phyloP scores from a whole-genome alignment of 2,888 invertebrate species.

The Lasioglossum oenotherae region DNA sequence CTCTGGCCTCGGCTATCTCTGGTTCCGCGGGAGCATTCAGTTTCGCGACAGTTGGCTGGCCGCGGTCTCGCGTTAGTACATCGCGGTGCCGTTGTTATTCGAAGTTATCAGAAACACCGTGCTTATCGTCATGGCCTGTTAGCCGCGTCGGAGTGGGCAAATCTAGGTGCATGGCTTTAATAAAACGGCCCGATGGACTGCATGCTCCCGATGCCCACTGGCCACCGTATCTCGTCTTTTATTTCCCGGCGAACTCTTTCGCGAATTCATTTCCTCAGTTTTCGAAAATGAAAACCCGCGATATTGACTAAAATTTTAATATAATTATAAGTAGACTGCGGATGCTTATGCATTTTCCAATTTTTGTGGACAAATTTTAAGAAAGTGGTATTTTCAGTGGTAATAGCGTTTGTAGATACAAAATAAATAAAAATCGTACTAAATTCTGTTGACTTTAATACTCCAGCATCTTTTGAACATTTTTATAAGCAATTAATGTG shows the following conservation, averaged over 20 bases:
- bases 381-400: no score
- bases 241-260: slow-evolving; percentile 10
- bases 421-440: no score
- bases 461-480: no score
- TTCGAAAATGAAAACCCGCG: no score
- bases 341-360: no score
- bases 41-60: slow-evolving; percentile 19
- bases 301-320: no score
- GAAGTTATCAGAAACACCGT: slow-evolving; percentile 51
- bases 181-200: slow-evolving; percentile 44
- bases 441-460: no score
- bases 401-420: no score
- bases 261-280: slow-evolving; percentile 19
- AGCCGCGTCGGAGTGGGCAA: slow-evolving; percentile 5
- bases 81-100: slow-evolving; percentile 28
- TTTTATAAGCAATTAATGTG: no score
- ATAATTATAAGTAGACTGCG: no score
- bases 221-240: slow-evolving; percentile 10
- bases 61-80: background rate
- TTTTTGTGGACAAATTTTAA: no score
- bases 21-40: slow-evolving; percentile 2
- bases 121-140: slow-evolving; percentile 47
- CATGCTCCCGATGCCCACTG: slow-evolving; percentile 7
- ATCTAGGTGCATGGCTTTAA: slow-evolving; percentile 33
- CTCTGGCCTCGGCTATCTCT: slow-evolving; percentile 26